Conservation (phyloP, 2,113 vertebrate species). For the Centropus bengalensis region DNA sequence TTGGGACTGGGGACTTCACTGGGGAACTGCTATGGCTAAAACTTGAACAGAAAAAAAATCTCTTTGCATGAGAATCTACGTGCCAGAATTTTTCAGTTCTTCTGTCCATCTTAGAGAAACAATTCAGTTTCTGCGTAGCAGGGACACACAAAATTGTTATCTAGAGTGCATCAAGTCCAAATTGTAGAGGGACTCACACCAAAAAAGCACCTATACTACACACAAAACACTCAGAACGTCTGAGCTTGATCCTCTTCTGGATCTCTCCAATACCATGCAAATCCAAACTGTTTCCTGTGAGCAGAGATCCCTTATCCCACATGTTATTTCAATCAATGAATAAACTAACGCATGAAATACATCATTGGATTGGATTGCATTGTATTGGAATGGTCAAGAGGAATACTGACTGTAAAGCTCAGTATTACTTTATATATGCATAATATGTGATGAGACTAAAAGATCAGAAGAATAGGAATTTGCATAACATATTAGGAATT, state of each 20-base stretch:
- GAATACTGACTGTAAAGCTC: background rate
- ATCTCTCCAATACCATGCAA: background rate
- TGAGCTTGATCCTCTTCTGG: background rate
- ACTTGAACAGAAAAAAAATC: background rate
- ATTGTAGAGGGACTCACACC: background rate
- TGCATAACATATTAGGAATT: background rate
- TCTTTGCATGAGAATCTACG: background rate
- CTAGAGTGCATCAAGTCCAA: background rate
- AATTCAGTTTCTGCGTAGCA: background rate
- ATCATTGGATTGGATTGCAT: background rate
- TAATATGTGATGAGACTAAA: background rate
- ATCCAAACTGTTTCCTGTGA: background rate
- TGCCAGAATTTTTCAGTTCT: background rate
- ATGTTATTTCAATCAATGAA: background rate
- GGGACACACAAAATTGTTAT: background rate
- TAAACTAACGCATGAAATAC: background rate
- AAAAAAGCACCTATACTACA: background rate
- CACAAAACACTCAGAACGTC: background rate
- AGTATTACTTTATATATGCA: background rate
- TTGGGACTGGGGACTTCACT: background rate
- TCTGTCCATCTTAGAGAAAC: background rate
- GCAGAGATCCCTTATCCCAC: background rate
- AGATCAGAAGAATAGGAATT: background rate
- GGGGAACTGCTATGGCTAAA: background rate
- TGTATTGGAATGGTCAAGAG: background rate